phyloP scores from a whole-genome alignment of 2,797 vertebrate species.

The Pseudochirops corinnae region DNA sequence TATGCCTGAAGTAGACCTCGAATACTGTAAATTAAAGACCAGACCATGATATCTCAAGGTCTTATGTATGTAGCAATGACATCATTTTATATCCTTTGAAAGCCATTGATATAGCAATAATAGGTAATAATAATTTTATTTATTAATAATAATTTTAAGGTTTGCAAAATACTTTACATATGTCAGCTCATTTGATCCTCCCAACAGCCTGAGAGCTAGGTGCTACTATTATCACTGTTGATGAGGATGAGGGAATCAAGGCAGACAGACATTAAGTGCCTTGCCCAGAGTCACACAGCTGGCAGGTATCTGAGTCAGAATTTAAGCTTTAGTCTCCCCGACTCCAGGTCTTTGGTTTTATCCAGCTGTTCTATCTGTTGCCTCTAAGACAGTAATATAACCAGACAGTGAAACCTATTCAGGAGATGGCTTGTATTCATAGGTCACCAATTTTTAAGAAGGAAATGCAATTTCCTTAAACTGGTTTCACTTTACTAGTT shows the following conservation, averaged over 20 bases:
- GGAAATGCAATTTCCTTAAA: constrained; percentile 28
- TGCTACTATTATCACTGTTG: background rate
- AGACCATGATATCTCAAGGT: background rate
- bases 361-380: background rate
- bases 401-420: constrained; percentile 28
- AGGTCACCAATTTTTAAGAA: constrained; percentile 34
- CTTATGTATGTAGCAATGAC: background rate
- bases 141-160: constrained; percentile 7
- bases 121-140: background rate
- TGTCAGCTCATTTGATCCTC: background rate
- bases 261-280: background rate
- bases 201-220: background rate
- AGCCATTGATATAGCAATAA: constrained; percentile 6
- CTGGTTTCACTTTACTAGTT: constrained; percentile 45
- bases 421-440: constrained; percentile 28
- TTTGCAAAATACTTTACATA: background rate
- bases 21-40: constrained; percentile 1
- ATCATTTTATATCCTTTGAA: constrained; percentile 47
- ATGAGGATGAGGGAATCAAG: background rate
- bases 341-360: background rate
- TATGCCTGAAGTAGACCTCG: constrained; percentile 1
- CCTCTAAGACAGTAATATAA: background rate
- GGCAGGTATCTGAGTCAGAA: background rate
- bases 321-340: background rate
- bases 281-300: background rate